Evolutionary conservation across 2,113 vertebrate species (phyloP), one percentile per base, ranked within the genome.

Genomic region (Meles meles): DNA sequence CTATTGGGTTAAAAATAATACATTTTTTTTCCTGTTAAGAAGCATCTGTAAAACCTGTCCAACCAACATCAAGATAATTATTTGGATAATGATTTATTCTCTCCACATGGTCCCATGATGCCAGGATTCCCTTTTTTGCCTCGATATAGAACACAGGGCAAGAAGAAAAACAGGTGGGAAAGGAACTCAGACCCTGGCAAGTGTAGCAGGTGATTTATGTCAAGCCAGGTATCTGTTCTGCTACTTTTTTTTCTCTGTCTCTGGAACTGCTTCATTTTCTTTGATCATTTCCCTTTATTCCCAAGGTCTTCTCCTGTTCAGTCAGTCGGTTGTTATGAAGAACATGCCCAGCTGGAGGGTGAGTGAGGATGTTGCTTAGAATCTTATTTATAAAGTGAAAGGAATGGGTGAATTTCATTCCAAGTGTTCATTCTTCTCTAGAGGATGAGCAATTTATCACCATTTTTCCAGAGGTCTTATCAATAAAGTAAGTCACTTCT

Each of bases 141-240:
- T 81, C 97, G 61, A 93, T 88, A 81, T 85, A 84, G 91, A 87
- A n/a, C 93, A 86, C 47, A 89, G 4, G 42, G 63, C 69, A 77
- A 15, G 27, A 84, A 37, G 42, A 65, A 89, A 93, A 95, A 84
- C 31, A 94, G 84, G 86, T 52, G 37, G 90, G 49, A 52, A 85
- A 83, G n/a, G 37, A 87, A 93, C 83, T 88, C 42, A 88, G 76
- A 77, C 15, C 11, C 84, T 93, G 95, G 89, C 21, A 71, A 71
- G 6, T 42, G 2, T 18, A 92, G 34, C n/a, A 7, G n/a, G 69
- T 85, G 74, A 90, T 77, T 85, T 81, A 89, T 76, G 76, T 90
- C 82, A 42, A 79, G 71, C 88, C 34, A 96, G 31, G 14, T 29
- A 74, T 49, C 77, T 77, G 34, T 57, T 84, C 27, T 52, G 31